These are phyloP conservation scores for Panulirus ornatus DNA, from an alignment of 1,140 invertebrate species.

Conservation along the genomic window DNA sequence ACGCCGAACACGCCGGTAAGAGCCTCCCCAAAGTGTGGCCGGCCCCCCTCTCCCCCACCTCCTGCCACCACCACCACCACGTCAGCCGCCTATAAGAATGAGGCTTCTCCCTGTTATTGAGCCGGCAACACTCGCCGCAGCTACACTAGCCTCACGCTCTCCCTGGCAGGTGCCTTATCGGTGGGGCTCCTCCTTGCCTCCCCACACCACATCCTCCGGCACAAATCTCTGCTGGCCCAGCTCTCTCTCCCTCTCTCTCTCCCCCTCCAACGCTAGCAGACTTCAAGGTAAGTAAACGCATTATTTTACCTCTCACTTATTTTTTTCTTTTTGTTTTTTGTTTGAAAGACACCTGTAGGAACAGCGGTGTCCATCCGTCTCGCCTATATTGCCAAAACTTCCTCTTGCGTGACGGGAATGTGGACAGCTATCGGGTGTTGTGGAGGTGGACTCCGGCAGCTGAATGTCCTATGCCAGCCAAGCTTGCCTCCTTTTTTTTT, in stretches of 20 bases:
- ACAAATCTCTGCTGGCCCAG: too few relatives aligned
- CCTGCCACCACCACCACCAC: conserved; percentile 37
- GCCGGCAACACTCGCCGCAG: conserved; percentile 54
- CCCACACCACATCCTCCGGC: background rate
- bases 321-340: background rate
- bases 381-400: too few relatives aligned
- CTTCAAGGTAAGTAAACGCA: conserved; percentile 19
- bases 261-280: background rate
- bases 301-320: background rate
- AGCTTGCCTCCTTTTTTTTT: background rate
- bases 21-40: background rate
- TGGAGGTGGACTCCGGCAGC: too few relatives aligned
- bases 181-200: conserved; percentile 1
- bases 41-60: conserved; percentile 15
- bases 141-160: conserved; percentile 43
- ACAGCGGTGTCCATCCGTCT: too few relatives aligned
- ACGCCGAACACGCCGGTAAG: conserved; percentile 16
- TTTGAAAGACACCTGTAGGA: background rate
- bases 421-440: too few relatives aligned
- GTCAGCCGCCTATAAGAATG: conserved; percentile 55
- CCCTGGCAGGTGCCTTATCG: conserved; percentile 53
- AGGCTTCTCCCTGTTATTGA: conserved; percentile 62
- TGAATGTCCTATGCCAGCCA: too few relatives aligned
- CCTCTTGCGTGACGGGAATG: too few relatives aligned
- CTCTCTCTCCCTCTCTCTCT: too few relatives aligned